Evolutionary conservation across 2,888 invertebrate genomes (phyloP).

Genomic region (Himalopsyche anomala): DNA sequence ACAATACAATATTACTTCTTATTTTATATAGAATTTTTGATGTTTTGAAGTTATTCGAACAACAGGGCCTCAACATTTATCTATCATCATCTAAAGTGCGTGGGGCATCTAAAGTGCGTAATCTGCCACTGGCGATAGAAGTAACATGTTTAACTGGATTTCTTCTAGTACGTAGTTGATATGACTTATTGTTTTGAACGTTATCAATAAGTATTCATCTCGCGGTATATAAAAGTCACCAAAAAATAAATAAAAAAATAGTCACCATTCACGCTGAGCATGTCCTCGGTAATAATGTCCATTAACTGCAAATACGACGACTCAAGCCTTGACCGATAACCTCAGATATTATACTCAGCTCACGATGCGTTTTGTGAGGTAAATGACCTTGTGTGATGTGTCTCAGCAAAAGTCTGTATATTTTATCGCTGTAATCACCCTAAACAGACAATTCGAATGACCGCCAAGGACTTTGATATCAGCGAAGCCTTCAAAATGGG

Average conservation of each 20-base stretch:
- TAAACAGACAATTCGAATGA: background rate
- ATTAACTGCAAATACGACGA: background rate
- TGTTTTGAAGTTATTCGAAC: too few species aligned
- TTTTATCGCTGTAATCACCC: background rate
- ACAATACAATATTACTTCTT: too few species aligned
- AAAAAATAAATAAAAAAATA: background rate
- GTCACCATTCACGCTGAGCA: background rate
- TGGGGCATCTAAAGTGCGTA: too few species aligned
- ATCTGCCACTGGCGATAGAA: too few species aligned
- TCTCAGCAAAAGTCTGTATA: background rate
- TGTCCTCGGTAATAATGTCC: background rate
- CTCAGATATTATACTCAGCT: conserved; percentile 1
- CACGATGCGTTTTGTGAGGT: conserved; percentile 27
- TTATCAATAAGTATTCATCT: background rate
- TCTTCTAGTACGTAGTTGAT: too few species aligned
- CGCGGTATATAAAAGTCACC: background rate
- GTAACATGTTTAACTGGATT: too few species aligned
- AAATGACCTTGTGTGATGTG: background rate
- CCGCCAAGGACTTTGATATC: background rate
- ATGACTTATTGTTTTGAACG: too few species aligned
- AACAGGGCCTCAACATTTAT: too few species aligned
- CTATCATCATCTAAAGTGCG: too few species aligned
- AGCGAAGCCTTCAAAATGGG: background rate
- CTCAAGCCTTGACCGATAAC: background rate
- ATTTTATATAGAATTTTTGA: too few species aligned